Evolutionary conservation across 2,797 vertebrate genomes (phyloP).

Genomic region (Tarsius wallacei): DNA sequence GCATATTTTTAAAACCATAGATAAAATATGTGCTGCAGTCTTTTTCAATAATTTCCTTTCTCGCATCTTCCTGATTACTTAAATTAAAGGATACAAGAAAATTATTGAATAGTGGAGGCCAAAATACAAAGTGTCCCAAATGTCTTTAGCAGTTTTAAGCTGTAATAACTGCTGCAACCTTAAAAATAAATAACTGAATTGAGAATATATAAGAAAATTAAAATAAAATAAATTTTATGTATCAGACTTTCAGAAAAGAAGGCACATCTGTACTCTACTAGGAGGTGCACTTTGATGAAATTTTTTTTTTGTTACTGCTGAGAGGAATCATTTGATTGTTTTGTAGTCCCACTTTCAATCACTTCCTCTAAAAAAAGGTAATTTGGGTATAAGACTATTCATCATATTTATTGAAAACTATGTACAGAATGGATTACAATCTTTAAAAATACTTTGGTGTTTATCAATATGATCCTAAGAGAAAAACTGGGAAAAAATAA

Average conservation of each 20-base stretch:
- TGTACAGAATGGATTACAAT: not conserved
- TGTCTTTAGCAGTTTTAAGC: not conserved
- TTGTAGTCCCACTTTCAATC: not conserved
- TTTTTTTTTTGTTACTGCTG: not conserved
- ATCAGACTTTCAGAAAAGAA: conserved; percentile 7
- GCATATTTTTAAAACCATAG: not conserved
- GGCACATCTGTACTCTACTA: not conserved
- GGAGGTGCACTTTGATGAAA: not conserved
- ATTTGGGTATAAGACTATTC: not conserved
- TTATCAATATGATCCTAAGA: not conserved
- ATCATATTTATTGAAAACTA: not conserved
- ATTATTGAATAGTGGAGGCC: accelerated
- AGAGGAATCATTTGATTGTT: not conserved
- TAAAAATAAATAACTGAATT: not conserved
- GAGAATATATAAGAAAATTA: not conserved
- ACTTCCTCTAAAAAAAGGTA: conserved; percentile 12
- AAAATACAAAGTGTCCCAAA: not conserved
- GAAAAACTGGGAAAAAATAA: not conserved
- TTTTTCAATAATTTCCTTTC: not conserved
- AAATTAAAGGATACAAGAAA: not conserved
- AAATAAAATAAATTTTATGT: not conserved
- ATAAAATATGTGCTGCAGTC: too few species aligned
- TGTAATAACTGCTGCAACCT: not conserved
- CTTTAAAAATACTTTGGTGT: not conserved
- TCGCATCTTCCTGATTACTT: not conserved